A percentile compares a stretch with the other conserved stretches of the same genome.
These are phyloP conservation scores for Coelopa frigida DNA, from an alignment of 1,140 invertebrate genomes.

Conservation along the genomic window DNA sequence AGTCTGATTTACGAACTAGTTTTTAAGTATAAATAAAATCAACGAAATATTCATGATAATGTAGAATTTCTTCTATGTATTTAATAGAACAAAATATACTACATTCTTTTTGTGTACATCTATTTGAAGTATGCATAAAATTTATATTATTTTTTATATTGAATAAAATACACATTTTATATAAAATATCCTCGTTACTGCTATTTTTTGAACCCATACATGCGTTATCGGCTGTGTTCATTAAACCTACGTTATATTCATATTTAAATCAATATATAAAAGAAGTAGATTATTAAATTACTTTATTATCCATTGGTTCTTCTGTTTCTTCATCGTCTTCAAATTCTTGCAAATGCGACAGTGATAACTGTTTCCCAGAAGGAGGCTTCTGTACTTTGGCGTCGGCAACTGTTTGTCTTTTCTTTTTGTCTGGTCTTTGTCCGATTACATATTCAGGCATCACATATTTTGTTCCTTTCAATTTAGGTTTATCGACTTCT, in stretches of 20 bases:
- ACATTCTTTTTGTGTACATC: too few relatives aligned
- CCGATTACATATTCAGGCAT: constrained; percentile 78
- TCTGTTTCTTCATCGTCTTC: constrained; percentile 48
- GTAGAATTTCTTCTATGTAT: constrained; percentile 3
- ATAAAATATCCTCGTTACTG: too few relatives aligned
- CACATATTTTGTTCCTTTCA: constrained; percentile 60
- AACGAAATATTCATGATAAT: background rate
- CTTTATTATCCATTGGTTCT: too few relatives aligned
- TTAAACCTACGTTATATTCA: too few relatives aligned
- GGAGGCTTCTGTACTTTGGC: constrained; percentile 32
- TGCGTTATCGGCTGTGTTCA: too few relatives aligned
- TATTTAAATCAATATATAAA: too few relatives aligned
- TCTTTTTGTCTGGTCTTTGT: constrained; percentile 48
- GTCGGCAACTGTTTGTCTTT: constrained; percentile 31
- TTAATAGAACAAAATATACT: too few relatives aligned
- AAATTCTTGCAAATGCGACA: constrained; percentile 56
- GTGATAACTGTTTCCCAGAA: constrained; percentile 45
- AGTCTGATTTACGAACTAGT: background rate
- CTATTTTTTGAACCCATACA: too few relatives aligned
- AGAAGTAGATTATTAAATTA: too few relatives aligned
- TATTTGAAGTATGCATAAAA: too few relatives aligned
- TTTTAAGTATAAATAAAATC: background rate
- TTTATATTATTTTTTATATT: too few relatives aligned
- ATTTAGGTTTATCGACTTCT: constrained; percentile 47
- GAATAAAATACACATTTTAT: too few relatives aligned